Conservation (phyloP, 2,888 invertebrate genomes). For the Carpatolechia fugitivella region DNA sequence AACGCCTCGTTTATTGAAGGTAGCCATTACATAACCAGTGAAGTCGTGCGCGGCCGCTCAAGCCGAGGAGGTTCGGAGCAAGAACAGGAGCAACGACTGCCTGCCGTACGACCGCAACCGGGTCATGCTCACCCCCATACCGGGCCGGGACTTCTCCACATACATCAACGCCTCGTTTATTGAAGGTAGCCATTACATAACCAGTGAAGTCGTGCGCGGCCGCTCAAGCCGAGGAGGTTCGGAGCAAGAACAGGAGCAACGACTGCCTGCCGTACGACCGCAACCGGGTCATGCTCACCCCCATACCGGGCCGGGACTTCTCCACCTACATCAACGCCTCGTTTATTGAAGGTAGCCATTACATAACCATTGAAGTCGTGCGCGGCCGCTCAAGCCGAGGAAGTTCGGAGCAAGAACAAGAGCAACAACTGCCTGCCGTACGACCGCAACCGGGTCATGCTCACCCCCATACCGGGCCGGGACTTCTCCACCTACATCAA, state of each 20-base stretch:
- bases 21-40: too few relatives aligned
- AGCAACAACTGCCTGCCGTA: constrained; percentile 90
- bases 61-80: too few relatives aligned
- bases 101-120: constrained; percentile 95
- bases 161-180: constrained; percentile 97
- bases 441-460: constrained; percentile 94
- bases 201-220: constrained; percentile 88
- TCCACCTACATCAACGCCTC: not conserved
- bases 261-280: constrained; percentile 87
- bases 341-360: not conserved
- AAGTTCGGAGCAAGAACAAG: constrained; percentile 92
- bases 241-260: constrained; percentile 40
- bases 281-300: constrained; percentile 89
- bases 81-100: constrained; percentile 89
- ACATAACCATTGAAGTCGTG: too few relatives aligned
- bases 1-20: not conserved
- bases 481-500: constrained; percentile 97
- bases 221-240: constrained; percentile 91
- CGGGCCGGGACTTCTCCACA: constrained; percentile 91
- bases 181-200: too few relatives aligned
- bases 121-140: constrained; percentile 92
- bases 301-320: constrained; percentile 37
- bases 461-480: constrained; percentile 90
- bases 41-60: too few relatives aligned
- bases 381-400: too few relatives aligned